Conservation (phyloP, 1,140 invertebrate species). For the Panulirus ornatus region DNA sequence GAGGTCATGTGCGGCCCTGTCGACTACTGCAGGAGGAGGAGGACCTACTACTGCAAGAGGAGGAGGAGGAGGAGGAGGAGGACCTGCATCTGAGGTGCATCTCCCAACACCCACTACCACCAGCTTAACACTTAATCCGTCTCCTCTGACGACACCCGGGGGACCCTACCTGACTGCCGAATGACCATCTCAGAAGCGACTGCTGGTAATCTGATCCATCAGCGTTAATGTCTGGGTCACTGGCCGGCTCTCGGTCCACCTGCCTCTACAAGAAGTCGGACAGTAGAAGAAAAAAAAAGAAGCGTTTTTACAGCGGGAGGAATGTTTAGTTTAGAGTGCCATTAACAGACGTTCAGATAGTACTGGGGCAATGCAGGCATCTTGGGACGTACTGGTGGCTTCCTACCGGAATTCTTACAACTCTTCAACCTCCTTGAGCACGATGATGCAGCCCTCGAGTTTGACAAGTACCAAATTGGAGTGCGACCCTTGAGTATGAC, state of each 20-base stretch:
- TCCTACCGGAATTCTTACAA: background rate
- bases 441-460: too few relatives aligned
- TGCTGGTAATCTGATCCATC: slow-evolving; percentile 24
- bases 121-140: too few relatives aligned
- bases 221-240: slow-evolving; percentile 24
- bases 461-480: too few relatives aligned
- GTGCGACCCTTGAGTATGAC: too few relatives aligned
- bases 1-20: too few relatives aligned
- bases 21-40: slow-evolving; percentile 5
- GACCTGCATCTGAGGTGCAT: background rate
- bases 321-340: slow-evolving; percentile 22
- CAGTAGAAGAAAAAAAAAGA: background rate
- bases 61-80: background rate
- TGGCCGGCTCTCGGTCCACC: slow-evolving; percentile 19
- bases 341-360: slow-evolving; percentile 29
- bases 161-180: too few relatives aligned
- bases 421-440: background rate
- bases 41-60: background rate
- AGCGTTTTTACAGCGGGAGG: slow-evolving; percentile 21
- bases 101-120: too few relatives aligned
- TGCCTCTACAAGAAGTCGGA: background rate
- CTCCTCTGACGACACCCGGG: too few relatives aligned
- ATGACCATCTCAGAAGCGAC: too few relatives aligned
- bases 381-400: background rate
- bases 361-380: background rate